Percentiles rank a stretch among this genome's conserved stretches.
These are phyloP conservation scores for Malthinus flaveolus DNA, from an alignment of 2,888 invertebrate genomes.

Conservation along the genomic window DNA sequence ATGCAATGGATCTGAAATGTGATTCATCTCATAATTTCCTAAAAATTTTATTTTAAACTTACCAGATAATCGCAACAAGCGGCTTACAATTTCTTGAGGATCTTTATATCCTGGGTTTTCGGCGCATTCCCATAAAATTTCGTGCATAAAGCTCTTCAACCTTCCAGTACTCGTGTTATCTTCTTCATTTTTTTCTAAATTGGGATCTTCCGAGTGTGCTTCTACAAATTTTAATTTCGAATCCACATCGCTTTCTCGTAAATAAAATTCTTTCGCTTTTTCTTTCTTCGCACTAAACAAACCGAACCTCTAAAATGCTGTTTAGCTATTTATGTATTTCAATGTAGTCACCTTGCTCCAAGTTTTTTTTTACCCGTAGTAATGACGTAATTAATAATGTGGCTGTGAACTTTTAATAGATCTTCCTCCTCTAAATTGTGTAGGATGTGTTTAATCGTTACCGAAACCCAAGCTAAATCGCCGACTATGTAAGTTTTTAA, in stretches of 20 bases:
- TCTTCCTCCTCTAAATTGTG: conserved; percentile 18
- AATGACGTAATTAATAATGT: conserved; percentile 28
- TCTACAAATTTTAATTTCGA: conserved; percentile 20
- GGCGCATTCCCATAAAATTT: conserved; percentile 24
- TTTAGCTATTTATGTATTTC: not conserved
- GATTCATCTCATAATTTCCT: not conserved
- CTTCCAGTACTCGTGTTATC: conserved; percentile 5
- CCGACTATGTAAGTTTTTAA: conserved; percentile 23
- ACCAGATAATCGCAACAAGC: conserved; percentile 17
- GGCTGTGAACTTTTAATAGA: conserved; percentile 25
- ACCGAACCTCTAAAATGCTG: not conserved
- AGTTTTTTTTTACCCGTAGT: conserved; percentile 29
- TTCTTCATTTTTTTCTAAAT: conserved; percentile 10
- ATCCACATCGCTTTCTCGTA: conserved; percentile 27
- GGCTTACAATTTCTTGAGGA: conserved; percentile 16
- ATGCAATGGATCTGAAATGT: conserved; percentile 30
- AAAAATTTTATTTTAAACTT: not conserved
- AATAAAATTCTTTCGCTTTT: conserved; percentile 30
- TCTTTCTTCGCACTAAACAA: conserved; percentile 33
- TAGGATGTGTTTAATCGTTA: conserved; percentile 20
- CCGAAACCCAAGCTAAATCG: conserved; percentile 30
- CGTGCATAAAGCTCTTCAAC: conserved; percentile 13
- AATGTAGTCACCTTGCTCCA: conserved; percentile 25
- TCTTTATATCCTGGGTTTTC: conserved; percentile 15
- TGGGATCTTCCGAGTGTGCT: conserved; percentile 30